Conservation (phyloP, 1,140 invertebrate genomes). For the Cotesia vestalis region DNA sequence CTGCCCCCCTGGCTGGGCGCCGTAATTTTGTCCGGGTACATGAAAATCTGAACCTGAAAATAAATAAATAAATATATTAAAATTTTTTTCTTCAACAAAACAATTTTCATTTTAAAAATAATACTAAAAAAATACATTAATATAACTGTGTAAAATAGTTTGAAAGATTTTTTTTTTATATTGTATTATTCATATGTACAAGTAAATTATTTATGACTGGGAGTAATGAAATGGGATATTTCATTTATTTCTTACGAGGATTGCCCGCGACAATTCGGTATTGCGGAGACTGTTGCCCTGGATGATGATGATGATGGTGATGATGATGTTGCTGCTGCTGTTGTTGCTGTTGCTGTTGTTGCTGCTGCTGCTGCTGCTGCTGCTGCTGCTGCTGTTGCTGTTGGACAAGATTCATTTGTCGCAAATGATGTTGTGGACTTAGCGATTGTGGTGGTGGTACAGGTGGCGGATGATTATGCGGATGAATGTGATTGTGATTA, state of each 20-base stretch:
- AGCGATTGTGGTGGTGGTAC: constrained; percentile 46
- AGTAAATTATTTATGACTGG: neutral
- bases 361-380: constrained; percentile 55
- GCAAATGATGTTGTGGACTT: constrained; percentile 56
- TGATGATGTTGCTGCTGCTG: constrained; percentile 56
- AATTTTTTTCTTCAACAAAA: constrained; percentile 2
- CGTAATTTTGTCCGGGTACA: constrained; percentile 62
- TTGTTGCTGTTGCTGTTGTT: constrained; percentile 50
- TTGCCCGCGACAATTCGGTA: constrained; percentile 58
- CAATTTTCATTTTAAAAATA: neutral
- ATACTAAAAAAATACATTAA: too few relatives aligned
- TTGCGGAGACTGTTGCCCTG: constrained; percentile 52
- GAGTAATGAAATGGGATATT: constrained; percentile 18
- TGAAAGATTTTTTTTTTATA: too few relatives aligned
- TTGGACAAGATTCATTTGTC: constrained; percentile 54
- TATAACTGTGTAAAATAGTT: too few relatives aligned
- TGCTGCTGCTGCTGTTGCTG: constrained; percentile 57
- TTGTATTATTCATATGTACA: too few relatives aligned
- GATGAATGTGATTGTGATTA: constrained; percentile 59
- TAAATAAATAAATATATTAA: too few relatives aligned
- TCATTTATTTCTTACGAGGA: constrained; percentile 49
- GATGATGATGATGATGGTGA: constrained; percentile 55
- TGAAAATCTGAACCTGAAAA: constrained; percentile 62
- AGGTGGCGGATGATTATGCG: constrained; percentile 55
- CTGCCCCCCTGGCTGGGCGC: constrained; percentile 61